A percentile compares a stretch with the other conserved stretches of the same genome.
These are phyloP conservation scores for Xenops minutus DNA, from an alignment of 2,797 vertebrate genomes.

Conservation along the genomic window DNA sequence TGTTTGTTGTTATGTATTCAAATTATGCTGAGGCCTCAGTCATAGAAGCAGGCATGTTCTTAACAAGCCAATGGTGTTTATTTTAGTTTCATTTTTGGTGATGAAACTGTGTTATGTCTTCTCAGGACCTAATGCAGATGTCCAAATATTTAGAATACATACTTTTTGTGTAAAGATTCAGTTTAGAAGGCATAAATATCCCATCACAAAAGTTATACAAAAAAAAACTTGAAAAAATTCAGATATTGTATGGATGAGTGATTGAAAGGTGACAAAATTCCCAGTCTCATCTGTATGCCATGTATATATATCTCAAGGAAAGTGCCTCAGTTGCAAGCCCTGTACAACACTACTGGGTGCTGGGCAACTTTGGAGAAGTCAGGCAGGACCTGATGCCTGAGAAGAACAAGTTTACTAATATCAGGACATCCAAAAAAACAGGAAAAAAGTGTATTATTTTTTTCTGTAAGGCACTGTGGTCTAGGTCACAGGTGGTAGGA, in stretches of 20 bases:
- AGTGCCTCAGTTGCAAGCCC: not conserved
- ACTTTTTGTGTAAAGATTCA: not conserved
- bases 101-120: not conserved
- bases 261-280: not conserved
- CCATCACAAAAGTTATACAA: not conserved
- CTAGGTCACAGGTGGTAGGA: not conserved
- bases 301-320: not conserved
- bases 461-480: not conserved
- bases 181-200: not conserved
- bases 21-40: not conserved
- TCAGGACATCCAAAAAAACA: not conserved
- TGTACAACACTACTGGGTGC: not conserved
- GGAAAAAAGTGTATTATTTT: not conserved
- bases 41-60: not conserved
- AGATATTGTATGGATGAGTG: not conserved
- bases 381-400: not conserved
- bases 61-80: not conserved
- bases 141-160: not conserved
- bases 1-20: not conserved
- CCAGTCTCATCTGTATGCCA: not conserved
- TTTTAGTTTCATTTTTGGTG: not conserved
- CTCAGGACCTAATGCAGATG: not conserved
- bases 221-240: not conserved
- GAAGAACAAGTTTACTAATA: not conserved
- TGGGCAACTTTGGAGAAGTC: not conserved